Evolutionary conservation across 2,797 vertebrate species (phyloP).

Genomic region (Rhinella marina): DNA sequence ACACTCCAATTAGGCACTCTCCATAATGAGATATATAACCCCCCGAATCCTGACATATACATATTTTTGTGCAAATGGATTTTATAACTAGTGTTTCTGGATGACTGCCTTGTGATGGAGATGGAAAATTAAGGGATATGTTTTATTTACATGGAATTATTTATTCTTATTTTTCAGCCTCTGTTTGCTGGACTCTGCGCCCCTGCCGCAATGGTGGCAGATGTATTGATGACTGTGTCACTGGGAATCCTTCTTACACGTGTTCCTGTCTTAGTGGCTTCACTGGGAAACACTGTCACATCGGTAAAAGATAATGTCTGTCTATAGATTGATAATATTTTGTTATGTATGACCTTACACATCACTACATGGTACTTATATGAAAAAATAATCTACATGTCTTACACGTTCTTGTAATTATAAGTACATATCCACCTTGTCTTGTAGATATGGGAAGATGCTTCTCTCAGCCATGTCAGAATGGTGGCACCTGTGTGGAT

Average conservation of each 20-base stretch:
- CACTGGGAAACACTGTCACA: conserved; percentile 89
- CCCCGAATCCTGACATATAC: too few species aligned
- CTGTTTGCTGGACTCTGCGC: conserved; percentile 89
- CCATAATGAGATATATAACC: too few species aligned
- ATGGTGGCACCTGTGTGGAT: conserved; percentile 85
- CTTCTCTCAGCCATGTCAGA: conserved; percentile 87
- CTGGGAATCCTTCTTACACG: conserved; percentile 91
- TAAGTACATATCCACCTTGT: not conserved
- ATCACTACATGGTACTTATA: not conserved
- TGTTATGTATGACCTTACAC: not conserved
- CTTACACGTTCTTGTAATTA: not conserved
- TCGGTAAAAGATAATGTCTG: conserved; percentile 75
- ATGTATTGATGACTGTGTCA: conserved; percentile 96
- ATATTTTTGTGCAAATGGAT: too few species aligned
- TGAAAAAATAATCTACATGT: not conserved
- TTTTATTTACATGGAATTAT: not conserved
- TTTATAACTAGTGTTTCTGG: too few species aligned
- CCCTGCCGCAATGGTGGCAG: conserved; percentile 91
- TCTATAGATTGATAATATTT: not conserved
- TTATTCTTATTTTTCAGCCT: conserved; percentile 73
- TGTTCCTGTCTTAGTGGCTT: conserved; percentile 95
- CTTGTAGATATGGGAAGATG: conserved; percentile 90
- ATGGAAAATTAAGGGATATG: not conserved
- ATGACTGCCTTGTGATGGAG: too few species aligned
- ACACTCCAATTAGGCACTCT: too few species aligned